Conservation (phyloP, 1,140 invertebrate species). For the Drosophila ercepeae region DNA sequence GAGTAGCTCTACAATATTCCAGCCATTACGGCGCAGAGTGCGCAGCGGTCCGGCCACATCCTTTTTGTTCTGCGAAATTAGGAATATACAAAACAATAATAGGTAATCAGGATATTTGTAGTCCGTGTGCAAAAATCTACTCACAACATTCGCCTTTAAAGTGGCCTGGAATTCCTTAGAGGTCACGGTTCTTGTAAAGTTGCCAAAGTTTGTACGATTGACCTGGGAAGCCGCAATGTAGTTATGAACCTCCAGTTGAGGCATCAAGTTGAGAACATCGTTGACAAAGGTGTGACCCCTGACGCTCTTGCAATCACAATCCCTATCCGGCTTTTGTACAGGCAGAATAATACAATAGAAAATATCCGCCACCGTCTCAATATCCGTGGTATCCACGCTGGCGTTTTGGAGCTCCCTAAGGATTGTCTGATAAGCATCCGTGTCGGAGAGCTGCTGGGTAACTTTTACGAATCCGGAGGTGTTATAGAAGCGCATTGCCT, state of each 20-base stretch:
- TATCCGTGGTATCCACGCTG: slow-evolving; percentile 41
- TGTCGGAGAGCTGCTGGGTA: slow-evolving; percentile 41
- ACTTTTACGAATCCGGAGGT: slow-evolving; percentile 39
- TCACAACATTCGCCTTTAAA: slow-evolving; percentile 46
- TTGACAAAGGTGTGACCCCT: slow-evolving; percentile 45
- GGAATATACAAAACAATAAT: no score
- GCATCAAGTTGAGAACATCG: slow-evolving; percentile 53
- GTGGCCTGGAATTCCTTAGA: slow-evolving; percentile 44
- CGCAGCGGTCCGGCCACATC: slow-evolving; percentile 41
- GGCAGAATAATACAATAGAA: slow-evolving; percentile 51
- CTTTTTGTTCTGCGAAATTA: slow-evolving; percentile 39
- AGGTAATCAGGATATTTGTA: no score
- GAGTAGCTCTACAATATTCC: slow-evolving; percentile 50
- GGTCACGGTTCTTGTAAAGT: slow-evolving; percentile 30
- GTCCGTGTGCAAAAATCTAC: slow-evolving; percentile 13
- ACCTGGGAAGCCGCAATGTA: slow-evolving; percentile 5
- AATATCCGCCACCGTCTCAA: slow-evolving; percentile 51
- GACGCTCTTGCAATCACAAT: slow-evolving; percentile 42
- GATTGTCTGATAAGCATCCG: slow-evolving; percentile 27
- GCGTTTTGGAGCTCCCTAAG: slow-evolving; percentile 20
- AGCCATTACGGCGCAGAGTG: slow-evolving; percentile 51
- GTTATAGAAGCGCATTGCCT: slow-evolving; percentile 56
- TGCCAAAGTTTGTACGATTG: slow-evolving; percentile 34
- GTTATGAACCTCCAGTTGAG: slow-evolving; percentile 28
- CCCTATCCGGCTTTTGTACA: background rate